Evolutionary conservation across 2,888 invertebrate genomes (phyloP), one percentile per base, ranked within the genome.

Genomic region (Polyommatus iphigenia): DNA sequence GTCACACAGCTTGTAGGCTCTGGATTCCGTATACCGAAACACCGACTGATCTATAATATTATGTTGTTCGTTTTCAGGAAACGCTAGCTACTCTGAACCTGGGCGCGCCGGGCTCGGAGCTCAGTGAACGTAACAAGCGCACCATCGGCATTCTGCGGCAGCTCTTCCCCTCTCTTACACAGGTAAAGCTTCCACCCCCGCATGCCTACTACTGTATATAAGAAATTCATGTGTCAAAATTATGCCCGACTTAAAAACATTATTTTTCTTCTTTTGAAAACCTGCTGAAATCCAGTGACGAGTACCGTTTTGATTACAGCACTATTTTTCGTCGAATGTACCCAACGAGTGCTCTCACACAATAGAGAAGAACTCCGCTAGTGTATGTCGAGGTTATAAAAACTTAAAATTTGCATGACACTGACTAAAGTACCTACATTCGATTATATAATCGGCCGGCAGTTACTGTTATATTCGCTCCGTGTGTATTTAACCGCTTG

Each of bases 71-170:
- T 46, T 87, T 87, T 78, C 94, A 96, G 96, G 96, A 96, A 90
- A 94, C 95, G 80, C 93, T 96, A 82, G 95, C 96, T 84, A 95
- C 96, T 81, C 90, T 96, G 88, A 95, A 96, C 91, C 93, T 96
- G 84, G 95, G 95, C 82, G 95, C 96, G 82, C 95, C 95, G 81
- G 96, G 96, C 87, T 94, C 94, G 81, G 95, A 96, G 87, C 90
- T 95, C 82, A 95, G 96, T 87, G 95, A 96, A 83, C 95, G 97
- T 85, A 96, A 96, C 91, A 97, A 97, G 91, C 95, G 97, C 86
- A 97, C 97, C 83, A 96, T 97, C 86, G 97, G 97, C 84, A 95
- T 97, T 85, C 95, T 97, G 82, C 95, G 97, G 79, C 96, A 96
- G 85, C 94, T 97, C 79, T 97, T 97, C 92, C 97, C 97, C 62